These are phyloP conservation scores for Temnothorax rugatulus DNA, from an alignment of 2,888 invertebrate species.

Conservation along the genomic window DNA sequence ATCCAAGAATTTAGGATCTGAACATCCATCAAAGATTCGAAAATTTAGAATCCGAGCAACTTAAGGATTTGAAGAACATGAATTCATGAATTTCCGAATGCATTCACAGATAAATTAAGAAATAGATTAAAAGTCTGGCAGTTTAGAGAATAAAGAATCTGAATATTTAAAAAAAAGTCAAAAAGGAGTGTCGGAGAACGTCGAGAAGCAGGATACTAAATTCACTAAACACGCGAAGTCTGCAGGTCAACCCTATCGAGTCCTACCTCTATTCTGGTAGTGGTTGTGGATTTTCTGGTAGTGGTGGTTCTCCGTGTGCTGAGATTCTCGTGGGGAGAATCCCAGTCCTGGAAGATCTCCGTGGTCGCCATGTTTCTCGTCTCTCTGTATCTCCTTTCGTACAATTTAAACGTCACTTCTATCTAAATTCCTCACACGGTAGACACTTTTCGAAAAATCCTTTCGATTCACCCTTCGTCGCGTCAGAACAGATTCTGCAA, in stretches of 20 bases:
- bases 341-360: conserved; percentile 85
- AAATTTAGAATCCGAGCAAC: background rate
- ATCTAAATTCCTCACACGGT: conserved; percentile 26
- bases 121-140: background rate
- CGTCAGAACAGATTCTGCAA: conserved; percentile 40
- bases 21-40: background rate
- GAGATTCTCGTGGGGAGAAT: conserved; percentile 81
- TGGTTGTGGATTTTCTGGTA: conserved; percentile 68
- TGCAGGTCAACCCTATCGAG: background rate
- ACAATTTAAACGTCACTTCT: conserved; percentile 67
- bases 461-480: conserved; percentile 4
- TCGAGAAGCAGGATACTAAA: background rate
- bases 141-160: background rate
- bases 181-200: background rate
- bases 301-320: conserved; percentile 79
- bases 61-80: background rate
- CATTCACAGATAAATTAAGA: background rate
- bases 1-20: background rate
- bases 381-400: conserved; percentile 34
- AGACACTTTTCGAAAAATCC: conserved; percentile 20
- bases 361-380: conserved; percentile 82
- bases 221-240: background rate
- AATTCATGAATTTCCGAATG: background rate
- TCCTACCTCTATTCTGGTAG: conserved; percentile 80
- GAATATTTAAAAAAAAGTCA: background rate